A percentile compares a stretch with the other conserved stretches of the same genome.
Evolutionary conservation across 2,113 vertebrate genomes (phyloP).

Genomic region (Labeo rohita): DNA sequence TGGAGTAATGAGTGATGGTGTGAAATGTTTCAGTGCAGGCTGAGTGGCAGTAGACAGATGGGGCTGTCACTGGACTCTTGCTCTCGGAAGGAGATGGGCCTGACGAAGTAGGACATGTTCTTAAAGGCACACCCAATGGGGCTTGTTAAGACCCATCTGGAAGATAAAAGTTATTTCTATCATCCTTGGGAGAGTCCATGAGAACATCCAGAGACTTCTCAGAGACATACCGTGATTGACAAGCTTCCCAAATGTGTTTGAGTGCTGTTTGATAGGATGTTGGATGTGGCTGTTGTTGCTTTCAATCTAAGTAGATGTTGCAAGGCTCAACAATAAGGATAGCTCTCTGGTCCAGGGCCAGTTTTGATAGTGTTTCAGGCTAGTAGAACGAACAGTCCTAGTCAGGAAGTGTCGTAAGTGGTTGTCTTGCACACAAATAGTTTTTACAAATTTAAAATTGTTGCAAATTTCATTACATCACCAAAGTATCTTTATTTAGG

Average conservation of each 20-base stretch:
- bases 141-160: slow-evolving; percentile 7
- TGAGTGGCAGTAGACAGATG: slow-evolving; percentile 50
- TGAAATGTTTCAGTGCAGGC: slow-evolving; percentile 35
- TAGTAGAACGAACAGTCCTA: neutral
- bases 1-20: slow-evolving; percentile 22
- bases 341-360: neutral
- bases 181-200: neutral
- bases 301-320: neutral
- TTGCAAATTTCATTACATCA: neutral
- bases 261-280: neutral
- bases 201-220: neutral
- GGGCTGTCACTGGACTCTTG: slow-evolving; percentile 34
- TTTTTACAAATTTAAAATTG: too few relatives aligned
- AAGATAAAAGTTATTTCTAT: slow-evolving; percentile 8
- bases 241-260: neutral
- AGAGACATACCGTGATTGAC: slow-evolving; percentile 7
- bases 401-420: neutral
- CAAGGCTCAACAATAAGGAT: neutral
- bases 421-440: neutral
- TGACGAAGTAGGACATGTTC: slow-evolving; percentile 38
- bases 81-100: neutral
- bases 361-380: neutral
- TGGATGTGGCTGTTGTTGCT: neutral
- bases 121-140: slow-evolving; percentile 41
- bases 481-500: neutral